These are phyloP conservation scores for Oceanodroma leucorhoa DNA, from an alignment of 2,797 vertebrate species.

Conservation along the genomic window DNA sequence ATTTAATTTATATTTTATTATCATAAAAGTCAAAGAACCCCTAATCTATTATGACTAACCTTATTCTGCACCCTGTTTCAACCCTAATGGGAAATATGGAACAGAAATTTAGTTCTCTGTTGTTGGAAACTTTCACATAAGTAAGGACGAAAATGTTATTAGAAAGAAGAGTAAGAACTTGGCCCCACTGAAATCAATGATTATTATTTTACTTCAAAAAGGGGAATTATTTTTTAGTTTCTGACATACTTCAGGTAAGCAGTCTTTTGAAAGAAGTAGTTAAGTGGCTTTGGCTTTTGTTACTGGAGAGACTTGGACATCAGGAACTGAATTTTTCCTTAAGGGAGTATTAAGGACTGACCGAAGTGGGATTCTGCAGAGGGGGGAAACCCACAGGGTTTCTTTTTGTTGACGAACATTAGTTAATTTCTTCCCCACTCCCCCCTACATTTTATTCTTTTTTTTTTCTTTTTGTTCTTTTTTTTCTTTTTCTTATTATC, in stretches of 20 bases:
- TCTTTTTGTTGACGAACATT: background rate
- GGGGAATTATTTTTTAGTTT: background rate
- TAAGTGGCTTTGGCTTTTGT: background rate
- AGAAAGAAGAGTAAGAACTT: background rate
- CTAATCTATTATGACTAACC: background rate
- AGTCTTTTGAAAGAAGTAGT: background rate
- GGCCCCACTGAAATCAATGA: background rate
- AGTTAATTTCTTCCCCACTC: background rate
- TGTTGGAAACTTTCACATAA: background rate
- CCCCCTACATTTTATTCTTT: rapidly evolving
- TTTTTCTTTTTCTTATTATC: background rate
- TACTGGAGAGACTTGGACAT: background rate
- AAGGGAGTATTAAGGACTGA: background rate
- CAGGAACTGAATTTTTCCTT: background rate
- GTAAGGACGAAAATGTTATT: background rate
- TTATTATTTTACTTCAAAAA: background rate
- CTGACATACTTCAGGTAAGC: background rate
- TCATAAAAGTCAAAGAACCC: background rate
- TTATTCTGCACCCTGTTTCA: background rate
- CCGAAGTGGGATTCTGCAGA: background rate
- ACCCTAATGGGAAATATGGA: rapidly evolving
- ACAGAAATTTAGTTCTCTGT: background rate
- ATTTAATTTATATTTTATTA: background rate
- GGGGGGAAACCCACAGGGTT: background rate
- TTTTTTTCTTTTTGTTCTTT: no score